Evolutionary conservation across 2,113 vertebrate species (phyloP).

Genomic region (Desmodus rotundus): DNA sequence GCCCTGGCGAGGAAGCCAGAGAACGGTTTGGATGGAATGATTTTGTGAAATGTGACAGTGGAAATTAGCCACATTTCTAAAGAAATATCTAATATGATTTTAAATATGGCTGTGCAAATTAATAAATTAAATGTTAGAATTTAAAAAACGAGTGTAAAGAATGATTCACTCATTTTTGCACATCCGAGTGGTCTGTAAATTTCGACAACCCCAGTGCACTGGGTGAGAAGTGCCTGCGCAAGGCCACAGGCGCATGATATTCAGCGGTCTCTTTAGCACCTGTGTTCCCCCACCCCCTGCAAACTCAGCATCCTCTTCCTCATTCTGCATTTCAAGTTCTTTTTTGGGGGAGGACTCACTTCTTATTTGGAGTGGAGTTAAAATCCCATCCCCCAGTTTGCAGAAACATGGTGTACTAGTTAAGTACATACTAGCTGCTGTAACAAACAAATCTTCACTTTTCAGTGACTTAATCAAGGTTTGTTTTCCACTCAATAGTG

Average conservation of each 20-base stretch:
- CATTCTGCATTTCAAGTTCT: background rate
- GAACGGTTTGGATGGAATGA: background rate
- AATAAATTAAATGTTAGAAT: background rate
- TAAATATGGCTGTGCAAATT: background rate
- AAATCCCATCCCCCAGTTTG: background rate
- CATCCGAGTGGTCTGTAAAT: background rate
- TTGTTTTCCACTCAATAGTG: background rate
- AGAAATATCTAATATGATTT: background rate
- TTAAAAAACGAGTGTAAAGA: background rate
- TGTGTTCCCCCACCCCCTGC: background rate
- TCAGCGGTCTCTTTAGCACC: background rate
- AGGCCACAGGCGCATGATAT: rapidly evolving
- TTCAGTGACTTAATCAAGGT: background rate
- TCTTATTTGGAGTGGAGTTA: background rate
- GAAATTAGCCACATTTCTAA: background rate
- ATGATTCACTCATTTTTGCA: background rate
- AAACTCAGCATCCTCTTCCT: background rate
- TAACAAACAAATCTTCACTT: background rate
- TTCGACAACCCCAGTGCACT: rapidly evolving
- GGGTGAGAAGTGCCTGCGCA: background rate
- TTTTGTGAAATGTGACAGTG: background rate
- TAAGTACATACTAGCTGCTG: background rate
- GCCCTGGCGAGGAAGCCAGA: background rate
- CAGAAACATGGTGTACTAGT: background rate
- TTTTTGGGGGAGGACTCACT: background rate